A percentile compares a stretch with the other conserved stretches of the same genome.
Conservation (phyloP, 2,888 invertebrate genomes). For the Eristalis pertinax region DNA sequence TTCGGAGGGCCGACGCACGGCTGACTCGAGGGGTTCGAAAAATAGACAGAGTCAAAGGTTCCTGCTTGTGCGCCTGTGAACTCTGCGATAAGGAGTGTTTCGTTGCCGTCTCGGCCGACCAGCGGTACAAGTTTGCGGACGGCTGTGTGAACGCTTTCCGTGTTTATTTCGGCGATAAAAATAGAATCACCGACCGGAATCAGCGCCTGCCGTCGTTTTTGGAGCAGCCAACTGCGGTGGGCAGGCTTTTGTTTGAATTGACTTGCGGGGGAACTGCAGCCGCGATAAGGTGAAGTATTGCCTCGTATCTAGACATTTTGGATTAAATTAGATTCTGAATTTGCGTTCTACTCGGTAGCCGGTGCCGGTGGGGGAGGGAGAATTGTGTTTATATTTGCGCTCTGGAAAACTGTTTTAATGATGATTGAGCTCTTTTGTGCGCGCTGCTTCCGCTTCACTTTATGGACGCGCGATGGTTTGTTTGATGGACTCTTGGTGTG, state of each 20-base stretch:
- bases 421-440: neutral
- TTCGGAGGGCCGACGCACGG: neutral
- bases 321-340: neutral
- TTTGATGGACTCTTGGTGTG: too few relatives aligned
- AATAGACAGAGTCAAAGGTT: neutral
- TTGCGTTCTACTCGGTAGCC: neutral
- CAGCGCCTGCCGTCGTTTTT: neutral
- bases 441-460: neutral
- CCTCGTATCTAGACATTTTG: neutral
- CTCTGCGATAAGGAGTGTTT: neutral
- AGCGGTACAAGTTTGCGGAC: neutral
- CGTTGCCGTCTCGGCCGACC: neutral
- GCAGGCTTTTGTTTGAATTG: neutral
- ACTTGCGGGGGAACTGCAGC: conserved; percentile 16
- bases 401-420: neutral
- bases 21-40: neutral
- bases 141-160: neutral
- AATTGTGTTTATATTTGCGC: neutral
- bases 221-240: neutral
- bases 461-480: neutral
- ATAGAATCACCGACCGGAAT: neutral
- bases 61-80: neutral
- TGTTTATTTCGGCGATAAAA: neutral
- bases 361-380: neutral
- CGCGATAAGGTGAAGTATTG: neutral